Percentiles rank a stretch among this genome's conserved stretches.
These are phyloP conservation scores for Steinernema scapterisci DNA, from an alignment of 2,888 invertebrate genomes.

Conservation along the genomic window DNA sequence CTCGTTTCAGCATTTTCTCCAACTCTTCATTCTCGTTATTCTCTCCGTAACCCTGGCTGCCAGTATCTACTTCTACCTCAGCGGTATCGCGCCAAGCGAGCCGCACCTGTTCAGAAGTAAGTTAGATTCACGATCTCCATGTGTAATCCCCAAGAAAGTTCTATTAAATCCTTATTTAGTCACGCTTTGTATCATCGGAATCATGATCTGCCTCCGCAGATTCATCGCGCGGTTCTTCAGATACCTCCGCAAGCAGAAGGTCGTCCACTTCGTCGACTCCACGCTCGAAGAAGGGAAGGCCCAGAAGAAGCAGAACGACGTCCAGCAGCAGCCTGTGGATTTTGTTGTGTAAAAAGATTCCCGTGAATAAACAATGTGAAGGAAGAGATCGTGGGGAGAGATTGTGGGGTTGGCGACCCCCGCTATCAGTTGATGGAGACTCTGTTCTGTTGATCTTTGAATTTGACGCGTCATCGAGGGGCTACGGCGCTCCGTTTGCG, in stretches of 20 bases:
- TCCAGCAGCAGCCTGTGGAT: neutral
- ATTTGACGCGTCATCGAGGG: neutral
- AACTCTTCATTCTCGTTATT: slow-evolving; percentile 12
- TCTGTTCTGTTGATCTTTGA: slow-evolving; percentile 26
- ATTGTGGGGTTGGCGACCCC: slow-evolving; percentile 11
- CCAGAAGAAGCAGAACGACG: neutral
- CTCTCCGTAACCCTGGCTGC: neutral
- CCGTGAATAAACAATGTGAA: neutral
- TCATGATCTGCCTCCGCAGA: neutral
- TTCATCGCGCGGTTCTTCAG: neutral
- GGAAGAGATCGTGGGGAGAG: neutral
- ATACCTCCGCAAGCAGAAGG: slow-evolving; percentile 35
- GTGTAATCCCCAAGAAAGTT: no score
- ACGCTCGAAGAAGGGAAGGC: neutral
- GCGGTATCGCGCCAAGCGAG: neutral
- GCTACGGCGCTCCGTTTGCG: no score
- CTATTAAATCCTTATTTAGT: slow-evolving; percentile 25
- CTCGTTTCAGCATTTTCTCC: slow-evolving; percentile 36
- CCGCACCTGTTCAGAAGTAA: no score
- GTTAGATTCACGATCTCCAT: no score
- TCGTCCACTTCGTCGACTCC: slow-evolving; percentile 32
- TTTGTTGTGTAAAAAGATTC: neutral
- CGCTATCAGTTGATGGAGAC: slow-evolving; percentile 12
- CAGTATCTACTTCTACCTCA: neutral
- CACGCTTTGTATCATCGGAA: neutral